These are phyloP conservation scores for Danionella dracula DNA, from an alignment of 2,797 vertebrate genomes.

Conservation along the genomic window DNA sequence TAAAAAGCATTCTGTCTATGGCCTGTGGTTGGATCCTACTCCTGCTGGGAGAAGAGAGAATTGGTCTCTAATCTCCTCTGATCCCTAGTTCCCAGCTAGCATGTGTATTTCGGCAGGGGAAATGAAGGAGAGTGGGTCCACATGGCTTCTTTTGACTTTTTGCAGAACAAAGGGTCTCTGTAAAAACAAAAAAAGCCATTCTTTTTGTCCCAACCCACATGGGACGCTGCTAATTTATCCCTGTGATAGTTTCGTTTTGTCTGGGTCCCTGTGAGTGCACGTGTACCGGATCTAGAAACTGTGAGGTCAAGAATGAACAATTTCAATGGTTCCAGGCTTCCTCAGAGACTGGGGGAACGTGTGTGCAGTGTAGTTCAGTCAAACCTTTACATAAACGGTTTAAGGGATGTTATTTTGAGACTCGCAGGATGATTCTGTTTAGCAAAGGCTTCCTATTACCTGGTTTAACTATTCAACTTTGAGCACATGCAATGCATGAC, in stretches of 20 bases:
- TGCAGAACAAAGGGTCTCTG: conserved; percentile 15
- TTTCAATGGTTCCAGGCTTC: conserved; percentile 8
- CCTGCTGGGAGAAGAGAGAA: conserved; percentile 30
- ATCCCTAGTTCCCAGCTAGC: conserved; percentile 13
- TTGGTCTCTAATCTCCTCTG: conserved; percentile 5
- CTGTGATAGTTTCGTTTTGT: conserved; percentile 44
- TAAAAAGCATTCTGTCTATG: conserved; percentile 49
- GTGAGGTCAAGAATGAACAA: conserved; percentile 27
- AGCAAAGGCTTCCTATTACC: background rate
- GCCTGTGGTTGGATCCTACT: conserved; percentile 36
- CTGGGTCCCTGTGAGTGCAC: background rate
- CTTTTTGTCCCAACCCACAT: background rate
- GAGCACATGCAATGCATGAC: background rate
- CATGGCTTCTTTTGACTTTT: background rate
- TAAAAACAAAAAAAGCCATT: conserved; percentile 26
- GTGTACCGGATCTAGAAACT: conserved; percentile 15
- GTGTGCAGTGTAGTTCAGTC: background rate
- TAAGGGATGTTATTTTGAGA: conserved; percentile 18
- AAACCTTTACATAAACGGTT: background rate
- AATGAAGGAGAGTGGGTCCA: conserved; percentile 4
- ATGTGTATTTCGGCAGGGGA: conserved; percentile 4
- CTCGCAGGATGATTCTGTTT: conserved; percentile 17
- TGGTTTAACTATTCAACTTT: conserved; percentile 13
- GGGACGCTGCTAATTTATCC: conserved; percentile 40
- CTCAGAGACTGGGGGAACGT: background rate